Evolutionary conservation across 2,797 vertebrate genomes (phyloP), one percentile per base, ranked within the genome.

Genomic region (Siniperca scherzeri): DNA sequence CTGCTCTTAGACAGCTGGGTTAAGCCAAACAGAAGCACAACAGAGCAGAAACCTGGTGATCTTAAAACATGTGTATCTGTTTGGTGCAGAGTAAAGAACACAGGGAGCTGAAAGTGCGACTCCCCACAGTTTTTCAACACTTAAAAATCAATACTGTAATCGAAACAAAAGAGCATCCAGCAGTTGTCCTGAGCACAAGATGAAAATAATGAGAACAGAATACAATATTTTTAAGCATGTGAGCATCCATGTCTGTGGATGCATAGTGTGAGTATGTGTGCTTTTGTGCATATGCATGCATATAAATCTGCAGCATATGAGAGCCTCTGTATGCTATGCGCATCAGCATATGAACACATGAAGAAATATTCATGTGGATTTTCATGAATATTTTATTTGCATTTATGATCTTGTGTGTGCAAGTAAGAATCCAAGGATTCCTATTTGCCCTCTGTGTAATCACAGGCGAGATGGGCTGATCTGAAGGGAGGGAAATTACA

Each of bases 361-460:
- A 14, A 42, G 56, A 70, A 16, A 67, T 50, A 52, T 19, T 59
- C 42, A 67, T 5, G 40, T 16, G 61, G 70, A 55, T 74, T 66
- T 77, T 55, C 77, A 91, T 92, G 82, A 91, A 91, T 93, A 85
- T 91, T 89, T 83, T 17, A 92, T 87, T 62, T 70, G 67, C n/a
- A 0, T 86, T 82, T 70, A 72, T 61, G 66, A 84, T 88, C 44
- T 11, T 57, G 74, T 40, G 80, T 74, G 77, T 70, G 74, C 25
- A 33, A 71, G 77, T 80, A 70, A 44, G 76, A 82, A 74, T 71
- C 83, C 87, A 87, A 88, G 88, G 90, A 75, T 89, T 71, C 52
- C 46, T 30, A 17, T 62, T 50, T 57, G 69, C 74, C 83, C 44
- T 30, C 36, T 17, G 84, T 81, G 90, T 87, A 86, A 87, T 89